Evolutionary conservation across 2,888 invertebrate genomes (phyloP).

Genomic region (Leptinotarsa haldemani): DNA sequence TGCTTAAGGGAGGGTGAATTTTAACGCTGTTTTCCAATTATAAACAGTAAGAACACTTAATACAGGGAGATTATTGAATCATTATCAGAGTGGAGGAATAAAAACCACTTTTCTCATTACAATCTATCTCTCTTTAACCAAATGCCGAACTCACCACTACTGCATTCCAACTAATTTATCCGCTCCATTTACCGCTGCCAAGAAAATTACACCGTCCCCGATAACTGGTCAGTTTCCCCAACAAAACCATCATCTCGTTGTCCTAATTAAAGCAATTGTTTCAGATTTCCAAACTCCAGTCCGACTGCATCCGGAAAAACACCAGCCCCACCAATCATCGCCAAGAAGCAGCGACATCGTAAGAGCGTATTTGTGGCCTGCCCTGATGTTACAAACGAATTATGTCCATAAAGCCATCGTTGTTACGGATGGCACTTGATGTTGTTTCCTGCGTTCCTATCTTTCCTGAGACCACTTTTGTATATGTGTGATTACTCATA

Average conservation of each 20-base stretch:
- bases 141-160: too few species aligned
- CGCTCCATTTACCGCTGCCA: too few species aligned
- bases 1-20: too few species aligned
- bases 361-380: slow-evolving; percentile 88
- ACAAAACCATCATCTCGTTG: background rate
- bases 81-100: too few species aligned
- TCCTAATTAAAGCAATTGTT: slow-evolving; percentile 23
- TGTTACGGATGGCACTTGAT: slow-evolving; percentile 72
- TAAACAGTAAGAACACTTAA: too few species aligned
- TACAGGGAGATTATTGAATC: too few species aligned
- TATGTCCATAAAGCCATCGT: slow-evolving; percentile 90
- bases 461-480: slow-evolving; percentile 1
- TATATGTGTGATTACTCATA: slow-evolving; percentile 1
- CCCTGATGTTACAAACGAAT: slow-evolving; percentile 79
- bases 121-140: too few species aligned
- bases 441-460: slow-evolving; percentile 4
- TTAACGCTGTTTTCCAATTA: too few species aligned
- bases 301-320: slow-evolving; percentile 75
- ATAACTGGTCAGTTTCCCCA: background rate
- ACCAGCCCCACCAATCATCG: slow-evolving; percentile 82
- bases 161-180: too few species aligned
- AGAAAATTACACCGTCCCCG: background rate
- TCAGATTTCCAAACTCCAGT: slow-evolving; percentile 75
- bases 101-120: too few species aligned
- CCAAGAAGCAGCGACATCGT: slow-evolving; percentile 81